Percentiles rank a stretch among this genome's conserved stretches.
These are phyloP conservation scores for Brenthis hecate DNA, from an alignment of 2,888 invertebrate genomes.

Conservation along the genomic window DNA sequence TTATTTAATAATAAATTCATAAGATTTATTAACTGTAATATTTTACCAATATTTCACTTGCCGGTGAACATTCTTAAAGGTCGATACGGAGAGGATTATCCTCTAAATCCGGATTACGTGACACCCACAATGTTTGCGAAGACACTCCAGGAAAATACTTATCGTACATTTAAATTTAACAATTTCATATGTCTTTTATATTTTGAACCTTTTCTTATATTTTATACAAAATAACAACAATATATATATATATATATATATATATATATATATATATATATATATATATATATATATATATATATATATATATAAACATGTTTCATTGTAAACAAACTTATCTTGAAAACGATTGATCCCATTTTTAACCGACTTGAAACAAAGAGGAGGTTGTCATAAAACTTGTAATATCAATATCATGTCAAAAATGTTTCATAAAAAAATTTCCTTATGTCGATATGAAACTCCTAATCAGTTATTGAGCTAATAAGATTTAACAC, in stretches of 20 bases:
- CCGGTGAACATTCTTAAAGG: constrained; percentile 41
- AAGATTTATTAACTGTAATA: constrained; percentile 33
- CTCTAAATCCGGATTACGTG: constrained; percentile 45
- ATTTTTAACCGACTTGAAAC: too few species aligned
- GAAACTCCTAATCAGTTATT: too few species aligned
- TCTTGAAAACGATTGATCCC: too few species aligned
- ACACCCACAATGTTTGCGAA: constrained; percentile 42
- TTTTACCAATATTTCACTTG: constrained; percentile 39
- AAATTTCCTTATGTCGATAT: too few species aligned
- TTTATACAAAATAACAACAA: not conserved
- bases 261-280: too few species aligned
- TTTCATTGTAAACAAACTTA: not conserved
- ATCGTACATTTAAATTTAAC: constrained; percentile 12
- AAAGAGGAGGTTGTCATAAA: too few species aligned
- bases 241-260: too few species aligned
- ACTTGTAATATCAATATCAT: too few species aligned
- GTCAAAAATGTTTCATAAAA: too few species aligned
- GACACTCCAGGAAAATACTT: constrained; percentile 31
- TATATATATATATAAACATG: not conserved
- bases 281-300: too few species aligned
- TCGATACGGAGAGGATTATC: constrained; percentile 41
- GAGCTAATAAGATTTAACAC: too few species aligned
- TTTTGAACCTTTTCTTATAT: not conserved
- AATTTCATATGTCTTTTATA: constrained; percentile 4
- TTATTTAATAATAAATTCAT: not conserved